Percentiles rank a stretch among this genome's conserved stretches.
These are phyloP conservation scores for Ceratina australensis DNA, from an alignment of 1,140 invertebrate genomes.

Conservation along the genomic window DNA sequence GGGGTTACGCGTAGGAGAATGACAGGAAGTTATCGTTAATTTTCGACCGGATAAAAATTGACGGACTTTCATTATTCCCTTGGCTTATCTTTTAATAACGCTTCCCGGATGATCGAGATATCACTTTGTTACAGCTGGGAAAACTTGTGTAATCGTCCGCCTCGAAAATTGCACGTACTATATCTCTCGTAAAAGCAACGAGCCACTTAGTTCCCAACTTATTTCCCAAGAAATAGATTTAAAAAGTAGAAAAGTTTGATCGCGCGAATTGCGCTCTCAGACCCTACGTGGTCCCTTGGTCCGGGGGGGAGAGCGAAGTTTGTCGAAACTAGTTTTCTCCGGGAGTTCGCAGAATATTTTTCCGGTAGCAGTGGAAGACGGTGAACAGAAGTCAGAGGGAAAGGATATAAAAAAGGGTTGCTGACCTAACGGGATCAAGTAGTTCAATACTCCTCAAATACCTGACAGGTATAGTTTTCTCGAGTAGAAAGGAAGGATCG, in stretches of 20 bases:
- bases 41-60: no score
- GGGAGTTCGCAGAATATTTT: slow-evolving; percentile 25
- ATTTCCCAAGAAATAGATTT: slow-evolving; percentile 21
- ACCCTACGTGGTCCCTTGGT: slow-evolving; percentile 14
- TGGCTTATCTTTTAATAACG: no score
- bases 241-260: slow-evolving; percentile 45
- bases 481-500: slow-evolving; percentile 20
- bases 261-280: slow-evolving; percentile 1
- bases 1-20: slow-evolving; percentile 65
- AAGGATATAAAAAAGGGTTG: slow-evolving; percentile 37
- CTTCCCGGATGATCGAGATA: not conserved
- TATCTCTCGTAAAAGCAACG: slow-evolving; percentile 22
- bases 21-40: no score
- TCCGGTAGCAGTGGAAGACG: not conserved
- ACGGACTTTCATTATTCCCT: no score
- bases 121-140: not conserved
- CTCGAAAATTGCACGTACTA: not conserved
- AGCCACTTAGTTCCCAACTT: no score
- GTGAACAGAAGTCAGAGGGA: not conserved
- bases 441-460: slow-evolving; percentile 37
- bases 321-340: slow-evolving; percentile 28
- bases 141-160: not conserved
- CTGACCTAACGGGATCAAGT: slow-evolving; percentile 74
- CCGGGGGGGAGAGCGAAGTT: slow-evolving; percentile 21
- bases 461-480: slow-evolving; percentile 53